Evolutionary conservation across 2,888 invertebrate species (phyloP), one percentile per base, ranked within the genome.

Genomic region (Dasypolia templi): DNA sequence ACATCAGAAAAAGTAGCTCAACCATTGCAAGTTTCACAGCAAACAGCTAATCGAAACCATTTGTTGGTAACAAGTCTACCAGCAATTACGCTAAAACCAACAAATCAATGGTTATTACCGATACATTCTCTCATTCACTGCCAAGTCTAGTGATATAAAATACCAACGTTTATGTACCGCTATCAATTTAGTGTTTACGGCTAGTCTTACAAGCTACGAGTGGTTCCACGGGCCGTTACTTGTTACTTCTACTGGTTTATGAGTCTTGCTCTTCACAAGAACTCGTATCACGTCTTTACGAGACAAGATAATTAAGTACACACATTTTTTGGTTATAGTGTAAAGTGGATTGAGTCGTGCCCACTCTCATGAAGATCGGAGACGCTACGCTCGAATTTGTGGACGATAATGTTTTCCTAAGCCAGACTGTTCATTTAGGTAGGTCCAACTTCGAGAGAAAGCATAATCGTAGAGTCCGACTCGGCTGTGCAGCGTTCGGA

Each of bases 131-230:
- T 39, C 44, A 59, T 71, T 58, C 44, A 53, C 39, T 62, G 53
- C 55, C 64, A 39, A 71, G 35, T 32, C 39, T 12, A 17, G 32
- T 53, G 29, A 72, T 82, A 75, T 82, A 72, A 73, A 68, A 53
- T 46, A 55, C 58, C 26, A 49, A 62, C 61, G 59, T 85, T 82
- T 67, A 82, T 82, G 56, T 59, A 75, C 62, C n/a, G 46, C 63
- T 26, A 77, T 82, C 65, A 62, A 79, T 77, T 70, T 72, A 75
- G 63, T 79, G 77, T 77, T 86, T 77, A 82, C 76, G 68, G 74
- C 64, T 49, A 29, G 22, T 56, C 59, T 63, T 73, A 73, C 61
- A 53, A 56, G 61, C 58, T 73, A 22, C 49, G 14, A 53, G 56
- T 42, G 29, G 44, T 59, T 63, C 55, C 12, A 44, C n/a, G 12